Evolutionary conservation across 1,140 invertebrate species (phyloP).

Genomic region (Pseudobourletiella spinata): DNA sequence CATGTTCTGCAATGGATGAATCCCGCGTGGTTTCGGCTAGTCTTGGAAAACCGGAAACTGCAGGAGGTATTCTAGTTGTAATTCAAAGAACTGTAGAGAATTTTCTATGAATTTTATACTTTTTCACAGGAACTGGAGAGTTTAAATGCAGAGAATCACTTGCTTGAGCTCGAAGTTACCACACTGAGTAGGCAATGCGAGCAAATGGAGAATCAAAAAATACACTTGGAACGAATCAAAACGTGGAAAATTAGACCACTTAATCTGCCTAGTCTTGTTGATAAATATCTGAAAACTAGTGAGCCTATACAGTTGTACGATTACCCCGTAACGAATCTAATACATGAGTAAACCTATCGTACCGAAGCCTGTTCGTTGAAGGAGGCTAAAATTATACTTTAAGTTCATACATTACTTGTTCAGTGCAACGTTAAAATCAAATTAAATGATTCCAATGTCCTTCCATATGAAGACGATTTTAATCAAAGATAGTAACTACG

Average conservation of each 20-base stretch:
- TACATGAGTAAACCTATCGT: constrained; percentile 34
- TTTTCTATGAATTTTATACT: background rate
- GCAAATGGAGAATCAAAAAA: constrained; percentile 18
- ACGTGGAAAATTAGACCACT: constrained; percentile 18
- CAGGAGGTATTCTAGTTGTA: background rate
- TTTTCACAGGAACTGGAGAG: constrained; percentile 25
- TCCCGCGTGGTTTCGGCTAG: constrained; percentile 29
- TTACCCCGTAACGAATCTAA: constrained; percentile 22
- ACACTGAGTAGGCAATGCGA: constrained; percentile 19
- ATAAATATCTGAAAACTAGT: constrained; percentile 6
- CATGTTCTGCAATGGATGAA: constrained; percentile 24
- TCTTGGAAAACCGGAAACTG: constrained; percentile 28
- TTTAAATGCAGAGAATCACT: constrained; percentile 24
- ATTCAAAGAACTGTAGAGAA: no score
- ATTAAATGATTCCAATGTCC: no score
- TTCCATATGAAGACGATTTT: no score
- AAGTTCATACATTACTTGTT: no score
- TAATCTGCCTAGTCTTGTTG: constrained; percentile 8
- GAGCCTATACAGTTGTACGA: constrained; percentile 23
- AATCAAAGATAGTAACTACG: no score
- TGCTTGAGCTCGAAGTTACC: constrained; percentile 30
- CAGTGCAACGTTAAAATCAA: no score
- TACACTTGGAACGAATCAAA: constrained; percentile 16
- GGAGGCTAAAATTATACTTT: no score
- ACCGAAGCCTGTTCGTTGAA: no score